A percentile compares a stretch with the other conserved stretches of the same genome.
Conservation (phyloP, 2,888 invertebrate genomes). For the Ecdyonurus torrentis region DNA sequence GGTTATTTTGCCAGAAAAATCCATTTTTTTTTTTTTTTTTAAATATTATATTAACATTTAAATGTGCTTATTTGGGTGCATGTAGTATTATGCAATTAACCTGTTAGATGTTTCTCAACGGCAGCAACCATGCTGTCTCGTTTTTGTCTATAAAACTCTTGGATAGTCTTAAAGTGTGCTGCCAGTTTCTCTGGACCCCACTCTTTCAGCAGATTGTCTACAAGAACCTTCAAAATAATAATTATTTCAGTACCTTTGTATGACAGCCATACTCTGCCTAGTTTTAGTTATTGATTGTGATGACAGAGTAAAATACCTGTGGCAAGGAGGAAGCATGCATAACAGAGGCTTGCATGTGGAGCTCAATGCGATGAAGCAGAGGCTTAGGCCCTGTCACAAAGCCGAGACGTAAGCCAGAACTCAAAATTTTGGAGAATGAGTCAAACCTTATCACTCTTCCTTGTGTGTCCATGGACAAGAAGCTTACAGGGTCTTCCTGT, state of each 20-base stretch:
- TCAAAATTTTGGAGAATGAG: slow-evolving; percentile 56
- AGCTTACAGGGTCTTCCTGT: slow-evolving; percentile 39
- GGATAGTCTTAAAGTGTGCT: slow-evolving; percentile 38
- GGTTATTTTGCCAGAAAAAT: slow-evolving; percentile 1
- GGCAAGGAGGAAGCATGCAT: slow-evolving; percentile 45
- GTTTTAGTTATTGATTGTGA: too few relatives aligned
- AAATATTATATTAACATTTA: too few relatives aligned
- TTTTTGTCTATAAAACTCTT: slow-evolving; percentile 42
- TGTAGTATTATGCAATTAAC: too few relatives aligned
- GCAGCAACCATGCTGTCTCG: slow-evolving; percentile 42
- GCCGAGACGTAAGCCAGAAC: slow-evolving; percentile 53
- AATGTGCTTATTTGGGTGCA: too few relatives aligned
- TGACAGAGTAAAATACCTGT: too few relatives aligned
- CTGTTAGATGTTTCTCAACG: slow-evolving; percentile 38
- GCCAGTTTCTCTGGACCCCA: slow-evolving; percentile 44
- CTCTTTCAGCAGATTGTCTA: slow-evolving; percentile 33
- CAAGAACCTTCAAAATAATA: slow-evolving; percentile 36
- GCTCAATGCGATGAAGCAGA: slow-evolving; percentile 41
- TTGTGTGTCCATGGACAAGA: slow-evolving; percentile 55
- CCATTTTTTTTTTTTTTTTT: not conserved
- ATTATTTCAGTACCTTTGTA: too few relatives aligned
- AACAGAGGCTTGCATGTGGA: slow-evolving; percentile 52
- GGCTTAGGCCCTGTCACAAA: slow-evolving; percentile 54
- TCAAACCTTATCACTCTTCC: slow-evolving; percentile 61
- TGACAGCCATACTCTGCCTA: too few relatives aligned